Evolutionary conservation across 2,797 vertebrate species (phyloP), one percentile per base, ranked within the genome.

Genomic region (Coreius guichenoti): DNA sequence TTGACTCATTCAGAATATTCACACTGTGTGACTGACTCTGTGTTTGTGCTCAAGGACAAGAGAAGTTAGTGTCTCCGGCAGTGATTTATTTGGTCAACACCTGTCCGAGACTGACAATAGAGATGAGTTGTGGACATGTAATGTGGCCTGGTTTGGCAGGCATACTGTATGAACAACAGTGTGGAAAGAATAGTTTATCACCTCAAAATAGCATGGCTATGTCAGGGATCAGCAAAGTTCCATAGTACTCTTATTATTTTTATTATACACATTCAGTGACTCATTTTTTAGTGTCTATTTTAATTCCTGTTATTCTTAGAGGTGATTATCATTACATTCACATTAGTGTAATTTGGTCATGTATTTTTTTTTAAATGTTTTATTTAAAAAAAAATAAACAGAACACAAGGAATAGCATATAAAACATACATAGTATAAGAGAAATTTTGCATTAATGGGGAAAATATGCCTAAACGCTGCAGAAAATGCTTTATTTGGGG

Each of bases 51-150:
- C 49, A 65, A 78, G 83, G 83, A 82, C 82, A 78, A 23, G 11
- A 70, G 51, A 14, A 74, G 69, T 36, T 43, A 51, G 43, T 31
- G 49, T 58, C 49, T 82, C n/a, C 12, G n/a, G 21, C 51, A 72
- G 80, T n/a, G 73, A 84, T 69, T 69, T 69, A 56, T 84, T 84
- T 69, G 58, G 82, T 31, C 63, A 26, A 29, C 82, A 84, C 61
- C 82, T 84, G 82, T 84, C 74, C 33, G 45, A 69, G 82, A 36
- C 14, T 26, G 31, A 54, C 19, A 33, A 61, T 45, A 33, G 68
- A 82, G 36, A 56, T 26, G 70, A 74, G 21, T 26, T 63, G 21
- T 47, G 26, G 56, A 33, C 5, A 11, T 6, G 26, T 74, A 47
- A 12, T 23, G 21, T 33, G 39, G 23, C 19, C 39, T 19, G 36